Base-by-base conservation (phyloP, 2,113 vertebrate genomes). In the Phyllopteryx taeniolatus region DNA sequence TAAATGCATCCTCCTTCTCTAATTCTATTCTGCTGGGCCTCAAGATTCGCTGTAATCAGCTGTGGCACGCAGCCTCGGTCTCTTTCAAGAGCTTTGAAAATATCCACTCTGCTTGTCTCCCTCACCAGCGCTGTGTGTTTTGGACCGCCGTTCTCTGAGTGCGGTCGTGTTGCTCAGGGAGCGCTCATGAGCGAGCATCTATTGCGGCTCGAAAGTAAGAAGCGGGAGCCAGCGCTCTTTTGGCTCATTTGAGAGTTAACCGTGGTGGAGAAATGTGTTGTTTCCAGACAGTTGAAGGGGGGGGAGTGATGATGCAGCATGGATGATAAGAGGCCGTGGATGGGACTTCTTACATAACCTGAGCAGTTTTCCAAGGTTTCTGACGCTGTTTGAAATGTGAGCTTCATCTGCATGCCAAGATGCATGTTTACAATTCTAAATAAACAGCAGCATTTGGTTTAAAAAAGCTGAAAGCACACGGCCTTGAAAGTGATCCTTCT, bases 261-360 rank as follows among this genome's bases (percentile, higher is more conserved):
- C 85, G 85, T 87, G 86, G 82, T 88, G 77, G 77, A 86, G 85
- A 87, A 88, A 87, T 83, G 83, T 88, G 87, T 88, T 90, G 86
- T 89, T 93, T 92, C 86, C 89, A 91, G 86, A 87, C 79, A 83
- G 76, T 73, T 42, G 69, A 76, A 72, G 33, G 79, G 74, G 27
- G 85, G 85, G 87, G 88, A 90, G 78, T 86, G 87, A 90, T 91
- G 88, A 93, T 87, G 84, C 86, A 87, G 90, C 85, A 83, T 81
- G 79, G 83, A 82, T 83, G 76, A 86, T 79, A 87, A 76, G 68
- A 49, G 74, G 83, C 79, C 89, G 88, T 88, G 85, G 89, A 91
- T 89, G 82, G 81, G 81, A 87, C 85, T 39, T 81, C 82, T 91
- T 91, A 90, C 86, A 86, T 90, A 92, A 91, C 79, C 67, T 67